Conservation (phyloP, 2,888 invertebrate species). For the Lissonota sp. region DNA sequence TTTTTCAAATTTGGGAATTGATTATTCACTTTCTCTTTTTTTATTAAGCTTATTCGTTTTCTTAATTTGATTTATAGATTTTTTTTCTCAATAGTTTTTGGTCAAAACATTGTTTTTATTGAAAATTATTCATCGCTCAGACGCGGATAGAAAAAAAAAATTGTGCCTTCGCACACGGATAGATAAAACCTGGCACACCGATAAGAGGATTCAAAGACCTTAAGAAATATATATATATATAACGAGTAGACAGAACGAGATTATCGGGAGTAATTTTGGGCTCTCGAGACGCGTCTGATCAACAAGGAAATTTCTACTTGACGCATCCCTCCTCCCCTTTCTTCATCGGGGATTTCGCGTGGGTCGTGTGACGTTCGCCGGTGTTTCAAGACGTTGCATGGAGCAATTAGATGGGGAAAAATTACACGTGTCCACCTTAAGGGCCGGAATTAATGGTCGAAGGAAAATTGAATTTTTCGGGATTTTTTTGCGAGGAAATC, state of each 20-base stretch:
- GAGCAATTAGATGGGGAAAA: background rate
- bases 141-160: too few species aligned
- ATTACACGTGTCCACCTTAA: background rate
- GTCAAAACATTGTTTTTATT: too few species aligned
- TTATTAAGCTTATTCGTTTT: too few species aligned
- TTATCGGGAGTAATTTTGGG: background rate
- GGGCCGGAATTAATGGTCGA: too few species aligned
- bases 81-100: too few species aligned
- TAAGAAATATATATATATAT: background rate
- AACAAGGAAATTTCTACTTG: conserved; percentile 50
- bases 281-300: conserved; percentile 38
- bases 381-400: background rate
- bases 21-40: too few species aligned
- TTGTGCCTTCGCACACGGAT: background rate
- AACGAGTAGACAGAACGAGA: background rate
- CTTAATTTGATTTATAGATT: too few species aligned
- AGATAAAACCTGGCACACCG: background rate
- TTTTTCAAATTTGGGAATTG: too few species aligned
- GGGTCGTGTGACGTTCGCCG: conserved; percentile 5
- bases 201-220: background rate
- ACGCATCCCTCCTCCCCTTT: background rate
- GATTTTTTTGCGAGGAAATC: too few species aligned
- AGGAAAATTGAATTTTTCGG: too few species aligned
- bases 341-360: conserved; percentile 9
- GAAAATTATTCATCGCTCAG: too few species aligned